These are phyloP conservation scores for Triops longicaudatus DNA, from an alignment of 1,140 invertebrate species.

Conservation along the genomic window DNA sequence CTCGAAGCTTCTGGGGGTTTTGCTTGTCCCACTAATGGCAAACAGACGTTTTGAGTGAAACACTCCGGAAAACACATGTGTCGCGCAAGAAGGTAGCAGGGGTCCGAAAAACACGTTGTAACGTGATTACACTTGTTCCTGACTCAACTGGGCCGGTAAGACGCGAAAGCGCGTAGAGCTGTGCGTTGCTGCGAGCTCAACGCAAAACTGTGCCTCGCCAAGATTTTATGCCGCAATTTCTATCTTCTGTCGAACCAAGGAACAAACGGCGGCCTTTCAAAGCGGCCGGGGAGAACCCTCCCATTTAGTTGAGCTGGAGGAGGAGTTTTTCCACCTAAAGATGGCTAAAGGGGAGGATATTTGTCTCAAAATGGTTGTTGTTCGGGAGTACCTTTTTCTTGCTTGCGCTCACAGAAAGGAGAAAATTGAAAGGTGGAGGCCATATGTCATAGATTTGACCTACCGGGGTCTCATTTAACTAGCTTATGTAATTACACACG, in stretches of 20 bases:
- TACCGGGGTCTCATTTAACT: constrained; percentile 10
- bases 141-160: no score
- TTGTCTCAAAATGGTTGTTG: not conserved
- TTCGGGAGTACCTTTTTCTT: not conserved
- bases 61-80: not conserved
- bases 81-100: not conserved
- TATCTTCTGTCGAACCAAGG: not conserved
- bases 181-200: not conserved
- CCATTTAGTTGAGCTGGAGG: not conserved
- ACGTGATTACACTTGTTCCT: no score
- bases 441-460: constrained; percentile 3
- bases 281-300: not conserved
- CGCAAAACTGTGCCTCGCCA: not conserved
- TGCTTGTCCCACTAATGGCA: not conserved
- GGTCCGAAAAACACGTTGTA: no score
- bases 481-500: constrained; percentile 15
- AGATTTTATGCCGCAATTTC: constrained; percentile 7
- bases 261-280: not conserved
- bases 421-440: not conserved
- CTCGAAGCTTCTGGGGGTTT: not conserved
- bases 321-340: not conserved
- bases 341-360: constrained; percentile 9
- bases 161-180: not conserved
- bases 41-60: not conserved
- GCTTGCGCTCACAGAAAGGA: not conserved